Evolutionary conservation across 1,140 invertebrate genomes (phyloP), one percentile per base, ranked within the genome.

Genomic region (Plodia interpunctella): DNA sequence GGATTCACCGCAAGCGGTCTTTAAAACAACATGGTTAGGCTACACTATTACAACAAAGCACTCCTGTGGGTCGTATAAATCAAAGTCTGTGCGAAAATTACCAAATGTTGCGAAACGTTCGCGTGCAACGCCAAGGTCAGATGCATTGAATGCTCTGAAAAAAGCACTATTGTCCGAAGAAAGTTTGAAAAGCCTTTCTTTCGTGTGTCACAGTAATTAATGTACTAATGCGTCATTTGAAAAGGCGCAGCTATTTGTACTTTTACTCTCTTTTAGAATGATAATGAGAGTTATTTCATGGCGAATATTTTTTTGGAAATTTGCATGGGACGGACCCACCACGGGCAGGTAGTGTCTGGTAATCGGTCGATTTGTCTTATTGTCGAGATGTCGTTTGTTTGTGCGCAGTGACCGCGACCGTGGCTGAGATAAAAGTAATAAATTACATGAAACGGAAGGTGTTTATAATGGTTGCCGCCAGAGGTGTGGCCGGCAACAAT

Each of bases 301-400:
- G 66, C 66, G 70, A 78, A 77, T 66, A 74, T 69, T 57, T 57
- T 71, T 65, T 61, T 25, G 56, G 52, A 53, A 62, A 85, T 87
- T 84, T 81, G 86, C 86, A 85, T 83, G 74, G 72, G 53, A 52
- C 70, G 65, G 80, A 85, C 82, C 77, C 68, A 81, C 85, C 80
- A 70, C 68, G 30, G 76, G 74, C 81, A 87, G 86, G 84, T 87
- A 87, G 83, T 80, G 81, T 72, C 66, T 80, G 50, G 77, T 88
- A 88, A 88, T 88, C 84, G 81, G 75, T 70, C 80, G 81, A 89
- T 89, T 89, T 89, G 86, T 89, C 86, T 89, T 85, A 80, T 88
- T 88, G 83, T 87, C 80, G 76, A 72, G 74, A 78, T 74, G 83
- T 81, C 76, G 78, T 83, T 78, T 88, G 86, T 86, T 85, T 83